A percentile compares a stretch with the other conserved stretches of the same genome.
Conservation (phyloP, 1,140 invertebrate species). For the Cheumatopsyche charites region DNA sequence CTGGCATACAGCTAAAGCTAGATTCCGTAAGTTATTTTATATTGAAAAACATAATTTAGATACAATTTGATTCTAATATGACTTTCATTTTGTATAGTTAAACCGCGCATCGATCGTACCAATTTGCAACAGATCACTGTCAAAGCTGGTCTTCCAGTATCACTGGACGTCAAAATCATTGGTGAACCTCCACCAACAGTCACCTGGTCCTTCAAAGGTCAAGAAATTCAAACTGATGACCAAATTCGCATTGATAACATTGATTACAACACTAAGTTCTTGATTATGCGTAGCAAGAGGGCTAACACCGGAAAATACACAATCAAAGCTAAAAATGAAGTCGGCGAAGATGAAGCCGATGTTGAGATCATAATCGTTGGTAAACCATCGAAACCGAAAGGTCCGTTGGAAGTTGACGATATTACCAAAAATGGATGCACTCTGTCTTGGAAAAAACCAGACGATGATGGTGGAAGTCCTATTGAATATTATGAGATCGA, state of each 20-base stretch:
- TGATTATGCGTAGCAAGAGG: slow-evolving; percentile 81
- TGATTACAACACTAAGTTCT: slow-evolving; percentile 90
- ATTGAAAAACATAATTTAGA: neutral
- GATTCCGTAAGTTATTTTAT: slow-evolving; percentile 76
- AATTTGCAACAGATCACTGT: slow-evolving; percentile 83
- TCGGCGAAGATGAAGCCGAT: slow-evolving; percentile 92
- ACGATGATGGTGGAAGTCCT: slow-evolving; percentile 89
- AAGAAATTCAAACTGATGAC: slow-evolving; percentile 72
- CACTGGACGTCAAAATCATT: slow-evolving; percentile 89
- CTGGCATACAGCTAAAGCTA: slow-evolving; percentile 93
- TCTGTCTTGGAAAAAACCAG: slow-evolving; percentile 91
- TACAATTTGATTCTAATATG: slow-evolving; percentile 17
- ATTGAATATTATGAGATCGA: slow-evolving; percentile 98
- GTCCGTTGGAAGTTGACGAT: slow-evolving; percentile 87
- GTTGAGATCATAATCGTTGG: slow-evolving; percentile 87
- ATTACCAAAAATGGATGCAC: slow-evolving; percentile 94
- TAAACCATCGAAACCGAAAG: slow-evolving; percentile 82
- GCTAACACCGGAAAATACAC: slow-evolving; percentile 89
- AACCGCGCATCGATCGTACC: slow-evolving; percentile 90
- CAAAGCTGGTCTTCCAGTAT: slow-evolving; percentile 90
- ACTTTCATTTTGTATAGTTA: slow-evolving; percentile 68
- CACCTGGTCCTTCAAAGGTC: slow-evolving; percentile 86
- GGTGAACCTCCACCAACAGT: slow-evolving; percentile 94
- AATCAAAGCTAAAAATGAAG: slow-evolving; percentile 90
- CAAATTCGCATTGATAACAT: slow-evolving; percentile 80